Evolutionary conservation across 2,113 vertebrate genomes (phyloP).

Genomic region (Neodontobutis hainanensis): DNA sequence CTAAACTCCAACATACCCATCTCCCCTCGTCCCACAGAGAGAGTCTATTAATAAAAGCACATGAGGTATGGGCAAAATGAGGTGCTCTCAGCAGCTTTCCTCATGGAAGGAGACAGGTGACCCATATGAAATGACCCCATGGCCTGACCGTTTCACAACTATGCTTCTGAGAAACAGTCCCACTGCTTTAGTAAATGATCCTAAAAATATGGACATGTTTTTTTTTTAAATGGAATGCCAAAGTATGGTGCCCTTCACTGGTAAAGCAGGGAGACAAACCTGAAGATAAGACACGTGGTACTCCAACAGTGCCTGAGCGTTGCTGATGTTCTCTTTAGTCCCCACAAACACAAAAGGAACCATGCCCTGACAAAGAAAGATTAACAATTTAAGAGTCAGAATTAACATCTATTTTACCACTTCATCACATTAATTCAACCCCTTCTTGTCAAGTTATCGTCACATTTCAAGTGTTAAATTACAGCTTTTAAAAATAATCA

Average conservation of each 20-base stretch:
- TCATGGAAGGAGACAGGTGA: slow-evolving; percentile 59
- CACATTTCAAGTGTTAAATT: not conserved
- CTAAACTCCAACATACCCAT: slow-evolving; percentile 65
- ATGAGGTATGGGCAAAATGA: slow-evolving; percentile 74
- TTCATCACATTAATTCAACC: not conserved
- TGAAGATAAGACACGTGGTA: slow-evolving; percentile 92
- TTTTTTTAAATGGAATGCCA: not conserved
- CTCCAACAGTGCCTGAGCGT: slow-evolving; percentile 89
- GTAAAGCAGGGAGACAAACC: slow-evolving; percentile 68
- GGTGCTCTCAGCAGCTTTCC: slow-evolving; percentile 73
- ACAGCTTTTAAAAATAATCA: not conserved
- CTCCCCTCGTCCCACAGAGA: slow-evolving; percentile 47
- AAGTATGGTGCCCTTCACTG: slow-evolving; percentile 28
- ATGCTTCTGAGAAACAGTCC: slow-evolving; percentile 16
- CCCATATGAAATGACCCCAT: slow-evolving; percentile 18
- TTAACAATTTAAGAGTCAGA: not conserved
- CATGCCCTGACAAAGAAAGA: slow-evolving; percentile 80
- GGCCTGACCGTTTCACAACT: not conserved
- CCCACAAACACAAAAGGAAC: slow-evolving; percentile 94
- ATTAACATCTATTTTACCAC: not conserved
- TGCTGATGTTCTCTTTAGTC: slow-evolving; percentile 93
- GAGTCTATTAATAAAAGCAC: slow-evolving; percentile 75
- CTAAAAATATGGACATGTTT: too few relatives aligned
- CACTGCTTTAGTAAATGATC: not conserved
- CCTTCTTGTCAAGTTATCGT: too few relatives aligned